Percentiles rank a stretch among this genome's conserved stretches.
Evolutionary conservation across 1,140 invertebrate genomes (phyloP).

Genomic region (Leptoteleia sp.): DNA sequence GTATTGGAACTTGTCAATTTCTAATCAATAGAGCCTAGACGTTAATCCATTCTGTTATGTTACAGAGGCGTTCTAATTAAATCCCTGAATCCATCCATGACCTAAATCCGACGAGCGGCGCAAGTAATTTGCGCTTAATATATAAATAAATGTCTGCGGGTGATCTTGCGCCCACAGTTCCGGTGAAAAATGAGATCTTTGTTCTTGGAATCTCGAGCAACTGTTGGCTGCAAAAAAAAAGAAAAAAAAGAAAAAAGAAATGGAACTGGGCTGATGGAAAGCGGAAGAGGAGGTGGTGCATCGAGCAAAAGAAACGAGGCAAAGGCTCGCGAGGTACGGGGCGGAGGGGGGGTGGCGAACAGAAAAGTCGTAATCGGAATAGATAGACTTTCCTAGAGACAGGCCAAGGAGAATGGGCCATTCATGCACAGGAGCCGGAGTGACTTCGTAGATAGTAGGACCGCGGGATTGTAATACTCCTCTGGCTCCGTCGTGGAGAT

Average conservation of each 20-base stretch:
- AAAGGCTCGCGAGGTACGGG: constrained; percentile 46
- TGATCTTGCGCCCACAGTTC: constrained; percentile 52
- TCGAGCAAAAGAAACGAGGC: constrained; percentile 51
- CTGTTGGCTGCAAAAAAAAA: constrained; percentile 43
- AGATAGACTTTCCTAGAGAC: constrained; percentile 79
- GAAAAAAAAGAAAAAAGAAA: constrained; percentile 66
- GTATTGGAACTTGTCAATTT: neutral
- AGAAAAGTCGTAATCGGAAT: constrained; percentile 73
- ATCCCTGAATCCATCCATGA: constrained; percentile 19
- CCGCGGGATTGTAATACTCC: constrained; percentile 79
- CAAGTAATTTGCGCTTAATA: constrained; percentile 27
- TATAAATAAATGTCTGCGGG: constrained; percentile 46
- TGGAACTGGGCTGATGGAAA: constrained; percentile 68
- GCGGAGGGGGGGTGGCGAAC: constrained; percentile 42
- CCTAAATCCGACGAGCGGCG: constrained; percentile 14
- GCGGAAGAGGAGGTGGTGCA: constrained; percentile 57
- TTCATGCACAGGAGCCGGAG: constrained; percentile 74
- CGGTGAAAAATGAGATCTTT: constrained; percentile 74
- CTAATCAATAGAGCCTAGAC: neutral
- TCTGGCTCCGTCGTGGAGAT: constrained; percentile 79
- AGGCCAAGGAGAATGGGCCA: constrained; percentile 79
- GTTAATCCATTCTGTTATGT: too few species aligned
- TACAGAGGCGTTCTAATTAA: neutral
- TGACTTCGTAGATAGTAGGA: constrained; percentile 75
- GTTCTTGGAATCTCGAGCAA: constrained; percentile 66